phyloP scores from a whole-genome alignment of 2,113 vertebrate genomes.

The Lepidothrix coronata region DNA sequence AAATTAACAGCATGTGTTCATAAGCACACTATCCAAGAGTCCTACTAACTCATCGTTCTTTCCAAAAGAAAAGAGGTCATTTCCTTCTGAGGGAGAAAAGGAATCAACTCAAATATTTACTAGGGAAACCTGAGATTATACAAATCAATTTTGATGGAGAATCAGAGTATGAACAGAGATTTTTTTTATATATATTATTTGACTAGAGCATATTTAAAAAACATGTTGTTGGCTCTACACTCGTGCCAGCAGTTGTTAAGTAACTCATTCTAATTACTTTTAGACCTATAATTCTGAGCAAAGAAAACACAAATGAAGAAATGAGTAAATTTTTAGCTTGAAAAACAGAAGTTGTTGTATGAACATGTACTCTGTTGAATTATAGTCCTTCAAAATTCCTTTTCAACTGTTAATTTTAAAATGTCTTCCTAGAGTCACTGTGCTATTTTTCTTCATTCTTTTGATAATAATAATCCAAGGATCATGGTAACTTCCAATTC shows the following conservation, averaged over 20 bases:
- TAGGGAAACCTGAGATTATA: not conserved
- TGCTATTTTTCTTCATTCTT: not conserved
- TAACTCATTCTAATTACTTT: not conserved
- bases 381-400: not conserved
- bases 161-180: not conserved
- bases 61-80: not conserved
- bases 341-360: not conserved
- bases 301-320: not conserved
- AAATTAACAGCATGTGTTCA: not conserved
- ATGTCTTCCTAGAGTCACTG: not conserved
- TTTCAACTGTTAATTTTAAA: not conserved
- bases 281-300: not conserved
- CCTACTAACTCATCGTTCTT: not conserved
- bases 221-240: not conserved
- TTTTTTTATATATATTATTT: not conserved
- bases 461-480: not conserved
- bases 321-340: not conserved
- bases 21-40: not conserved
- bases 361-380: not conserved
- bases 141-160: not conserved
- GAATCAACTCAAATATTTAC: not conserved
- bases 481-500: not conserved
- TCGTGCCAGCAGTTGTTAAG: not conserved
- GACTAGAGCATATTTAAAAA: not conserved
- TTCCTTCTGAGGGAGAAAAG: not conserved